Base-by-base conservation (phyloP, 2,113 vertebrate species). In the Gavia stellata region DNA sequence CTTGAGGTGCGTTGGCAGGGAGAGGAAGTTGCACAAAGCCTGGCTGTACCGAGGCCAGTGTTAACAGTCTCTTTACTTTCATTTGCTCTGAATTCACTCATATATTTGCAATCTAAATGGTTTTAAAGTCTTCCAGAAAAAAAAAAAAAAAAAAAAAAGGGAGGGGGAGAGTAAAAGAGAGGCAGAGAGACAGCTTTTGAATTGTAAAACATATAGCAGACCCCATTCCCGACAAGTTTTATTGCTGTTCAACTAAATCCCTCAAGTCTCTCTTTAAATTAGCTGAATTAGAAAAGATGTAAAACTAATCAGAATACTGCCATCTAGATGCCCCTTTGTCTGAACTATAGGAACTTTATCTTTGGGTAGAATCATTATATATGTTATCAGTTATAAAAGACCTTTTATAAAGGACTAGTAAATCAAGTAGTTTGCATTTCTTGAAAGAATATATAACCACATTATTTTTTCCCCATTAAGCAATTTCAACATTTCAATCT, bases 261-360 rank as follows among this genome's bases (percentile, higher is more conserved):
- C 86, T 89, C 78, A 66, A 83, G 55, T 80, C 61, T 91, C 28
- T 75, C 71, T 90, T 94, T 86, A 83, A 96, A 92, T 94, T 94
- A 90, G 49, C 65, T 93, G 92, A 90, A 89, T 66, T 77, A 92
- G 71, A 75, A 81, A 95, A 79, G 81, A 86, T 74, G 86, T 67
- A 92, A 95, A 92, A 94, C 66, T 92, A 86, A 94, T 96, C 92
- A 96, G 63, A 81, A 83, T 31, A 44, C 31, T 93, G 91, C 82
- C 0, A 7, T 81, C 79, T 71, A 59, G 89, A 63, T 85, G 29
- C 17, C 67, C 71, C 65, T 96, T 77, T 59, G 16, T 72, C 78
- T 82, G 68, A 84, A 94, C 49, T 8, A 40, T 11, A 77, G 38
- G 42, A 84, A 38, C 12, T 47, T 88, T 71, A 59, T 92, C 55